Percentiles rank a stretch among this genome's conserved stretches.
Conservation (phyloP, 2,113 vertebrate genomes). For the Austrofundulus limnaeus region DNA sequence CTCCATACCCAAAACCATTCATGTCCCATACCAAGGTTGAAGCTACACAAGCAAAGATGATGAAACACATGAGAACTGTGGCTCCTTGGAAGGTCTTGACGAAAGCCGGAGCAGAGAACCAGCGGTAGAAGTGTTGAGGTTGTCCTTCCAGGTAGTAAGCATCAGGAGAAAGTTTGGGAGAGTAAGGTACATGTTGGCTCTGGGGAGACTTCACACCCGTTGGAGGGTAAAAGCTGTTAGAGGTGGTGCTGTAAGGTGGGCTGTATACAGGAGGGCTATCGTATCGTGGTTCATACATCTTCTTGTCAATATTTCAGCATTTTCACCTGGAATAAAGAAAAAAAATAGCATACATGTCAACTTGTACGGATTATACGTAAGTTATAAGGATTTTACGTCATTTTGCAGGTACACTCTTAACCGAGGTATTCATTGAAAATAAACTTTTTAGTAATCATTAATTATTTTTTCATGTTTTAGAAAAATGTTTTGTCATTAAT, state of each 20-base stretch:
- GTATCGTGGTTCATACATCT: slow-evolving; percentile 73
- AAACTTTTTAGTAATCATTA: too few species aligned
- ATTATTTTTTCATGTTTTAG: too few species aligned
- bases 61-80: slow-evolving; percentile 77
- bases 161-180: slow-evolving; percentile 50
- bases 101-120: slow-evolving; percentile 84
- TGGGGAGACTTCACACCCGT: slow-evolving; percentile 58
- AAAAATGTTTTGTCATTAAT: too few species aligned
- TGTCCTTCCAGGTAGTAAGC: slow-evolving; percentile 74
- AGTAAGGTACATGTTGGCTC: slow-evolving; percentile 59
- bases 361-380: too few species aligned
- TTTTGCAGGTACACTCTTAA: too few species aligned
- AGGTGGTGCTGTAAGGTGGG: slow-evolving; percentile 67
- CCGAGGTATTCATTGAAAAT: too few species aligned
- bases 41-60: slow-evolving; percentile 86
- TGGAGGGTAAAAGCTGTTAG: slow-evolving; percentile 60
- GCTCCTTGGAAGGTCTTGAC: slow-evolving; percentile 77
- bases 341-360: too few species aligned
- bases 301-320: background rate
- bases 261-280: slow-evolving; percentile 75
- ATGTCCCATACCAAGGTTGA: slow-evolving; percentile 89
- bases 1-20: slow-evolving; percentile 65
- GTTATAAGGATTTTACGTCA: too few species aligned
- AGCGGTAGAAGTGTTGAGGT: slow-evolving; percentile 84
- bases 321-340: slow-evolving; percentile 22